phyloP scores from a whole-genome alignment of 2,888 invertebrate genomes.

The Callyntrura guangdongensis region DNA sequence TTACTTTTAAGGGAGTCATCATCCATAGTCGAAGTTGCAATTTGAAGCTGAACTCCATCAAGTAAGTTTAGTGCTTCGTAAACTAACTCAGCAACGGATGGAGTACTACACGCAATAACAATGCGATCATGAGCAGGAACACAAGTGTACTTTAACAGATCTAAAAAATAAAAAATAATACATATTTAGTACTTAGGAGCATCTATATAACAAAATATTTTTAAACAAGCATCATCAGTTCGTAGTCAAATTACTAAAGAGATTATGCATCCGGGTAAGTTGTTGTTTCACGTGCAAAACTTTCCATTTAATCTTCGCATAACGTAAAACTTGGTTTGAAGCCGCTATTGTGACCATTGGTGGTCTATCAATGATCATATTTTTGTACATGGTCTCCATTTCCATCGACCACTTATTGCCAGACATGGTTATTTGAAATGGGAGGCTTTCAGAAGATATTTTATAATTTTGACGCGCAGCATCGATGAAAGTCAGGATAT shows the following conservation, averaged over 20 bases:
- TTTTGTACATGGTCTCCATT: slow-evolving; percentile 48
- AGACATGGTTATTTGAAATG: slow-evolving; percentile 48
- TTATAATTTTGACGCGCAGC: background rate
- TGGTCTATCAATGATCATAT: background rate
- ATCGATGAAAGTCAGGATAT: background rate
- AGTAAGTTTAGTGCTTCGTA: background rate
- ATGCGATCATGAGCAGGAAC: slow-evolving; percentile 3
- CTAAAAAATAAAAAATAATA: background rate
- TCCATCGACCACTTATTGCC: slow-evolving; percentile 40
- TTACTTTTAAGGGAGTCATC: no score
- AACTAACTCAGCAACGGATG: no score
- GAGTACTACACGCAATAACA: slow-evolving; percentile 52
- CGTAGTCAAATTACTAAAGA: background rate
- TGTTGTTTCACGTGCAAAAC: slow-evolving; percentile 14
- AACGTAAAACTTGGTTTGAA: slow-evolving; percentile 46
- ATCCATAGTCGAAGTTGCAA: background rate
- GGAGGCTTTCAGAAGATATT: background rate
- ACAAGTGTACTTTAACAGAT: background rate
- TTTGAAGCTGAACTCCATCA: background rate
- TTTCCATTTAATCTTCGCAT: slow-evolving; percentile 45
- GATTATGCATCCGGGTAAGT: background rate
- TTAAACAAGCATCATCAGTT: no score
- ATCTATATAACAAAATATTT: no score
- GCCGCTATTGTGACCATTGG: slow-evolving; percentile 39
- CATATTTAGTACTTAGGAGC: background rate